Conservation (phyloP, 2,888 invertebrate species). For the Hydrotaea cyrtoneurina region DNA sequence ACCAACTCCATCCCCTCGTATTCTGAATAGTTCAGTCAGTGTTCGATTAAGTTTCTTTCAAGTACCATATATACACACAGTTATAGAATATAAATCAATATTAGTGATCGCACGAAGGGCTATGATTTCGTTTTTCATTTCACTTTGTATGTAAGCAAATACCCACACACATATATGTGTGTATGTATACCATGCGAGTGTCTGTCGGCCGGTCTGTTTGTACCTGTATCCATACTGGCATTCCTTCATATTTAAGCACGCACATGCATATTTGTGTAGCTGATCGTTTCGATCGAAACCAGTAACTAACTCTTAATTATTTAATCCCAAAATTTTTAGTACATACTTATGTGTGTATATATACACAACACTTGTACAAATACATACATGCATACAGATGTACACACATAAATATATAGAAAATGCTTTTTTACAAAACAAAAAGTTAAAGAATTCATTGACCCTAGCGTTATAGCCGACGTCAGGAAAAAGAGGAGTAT, state of each 20-base stretch:
- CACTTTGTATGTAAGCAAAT: background rate
- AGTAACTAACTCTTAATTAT: conserved; percentile 45
- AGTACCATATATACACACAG: background rate
- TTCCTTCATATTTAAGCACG: conserved; percentile 33
- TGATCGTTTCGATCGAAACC: conserved; percentile 42
- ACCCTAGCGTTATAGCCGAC: conserved; percentile 60
- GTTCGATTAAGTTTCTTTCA: conserved; percentile 38
- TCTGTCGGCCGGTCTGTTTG: too few species aligned
- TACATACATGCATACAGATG: background rate
- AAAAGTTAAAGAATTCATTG: conserved; percentile 62
- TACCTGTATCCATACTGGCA: too few species aligned
- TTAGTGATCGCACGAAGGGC: background rate
- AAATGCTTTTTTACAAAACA: conserved; percentile 25
- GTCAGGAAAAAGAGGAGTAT: conserved; percentile 59
- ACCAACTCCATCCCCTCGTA: conserved; percentile 10
- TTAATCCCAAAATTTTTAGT: conserved; percentile 39
- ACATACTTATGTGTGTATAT: background rate
- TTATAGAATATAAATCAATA: background rate
- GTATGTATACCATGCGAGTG: background rate
- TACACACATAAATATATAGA: background rate
- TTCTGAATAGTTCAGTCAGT: conserved; percentile 35
- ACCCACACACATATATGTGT: background rate
- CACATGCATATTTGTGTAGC: conserved; percentile 39
- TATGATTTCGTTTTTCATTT: background rate
- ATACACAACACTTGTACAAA: background rate